phyloP scores from a whole-genome alignment of 2,113 vertebrate genomes.

The Mirza zaza region DNA sequence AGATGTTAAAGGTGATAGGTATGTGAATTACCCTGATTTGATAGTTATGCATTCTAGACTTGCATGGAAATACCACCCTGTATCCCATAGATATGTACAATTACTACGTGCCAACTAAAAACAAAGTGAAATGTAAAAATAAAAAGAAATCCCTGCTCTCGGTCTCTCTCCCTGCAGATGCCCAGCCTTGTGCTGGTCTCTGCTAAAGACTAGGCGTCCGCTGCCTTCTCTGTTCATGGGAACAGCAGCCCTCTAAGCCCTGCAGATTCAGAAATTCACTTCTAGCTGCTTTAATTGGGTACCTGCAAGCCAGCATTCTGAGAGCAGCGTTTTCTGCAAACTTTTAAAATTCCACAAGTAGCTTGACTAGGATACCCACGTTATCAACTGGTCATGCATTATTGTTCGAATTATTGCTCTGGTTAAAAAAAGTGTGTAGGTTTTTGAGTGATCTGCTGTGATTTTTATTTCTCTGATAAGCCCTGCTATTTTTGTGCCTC shows the following conservation, averaged over 20 bases:
- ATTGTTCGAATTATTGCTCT: not conserved
- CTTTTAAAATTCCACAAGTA: not conserved
- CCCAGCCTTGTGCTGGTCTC: fast-evolving
- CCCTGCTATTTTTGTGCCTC: not conserved
- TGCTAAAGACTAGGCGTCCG: not conserved
- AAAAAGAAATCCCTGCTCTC: not conserved
- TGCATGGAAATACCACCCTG: not conserved
- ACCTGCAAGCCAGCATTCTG: not conserved
- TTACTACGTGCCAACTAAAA: not conserved
- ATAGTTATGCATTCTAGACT: not conserved
- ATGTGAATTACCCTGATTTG: not conserved
- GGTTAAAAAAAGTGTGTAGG: not conserved
- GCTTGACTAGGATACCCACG: not conserved
- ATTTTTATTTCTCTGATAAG: not conserved
- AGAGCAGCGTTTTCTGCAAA: not conserved
- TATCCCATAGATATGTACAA: not conserved
- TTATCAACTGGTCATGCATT: not conserved
- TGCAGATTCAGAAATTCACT: not conserved
- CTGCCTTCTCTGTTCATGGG: not conserved
- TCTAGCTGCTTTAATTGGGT: not conserved
- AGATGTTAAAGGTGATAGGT: not conserved
- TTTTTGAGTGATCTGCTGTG: not conserved
- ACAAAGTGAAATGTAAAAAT: not conserved
- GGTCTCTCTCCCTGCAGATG: not conserved
- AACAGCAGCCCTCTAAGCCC: not conserved